These are phyloP conservation scores for Aplidium turbinatum DNA, from an alignment of 23 tunicate species.

Conservation along the genomic window DNA sequence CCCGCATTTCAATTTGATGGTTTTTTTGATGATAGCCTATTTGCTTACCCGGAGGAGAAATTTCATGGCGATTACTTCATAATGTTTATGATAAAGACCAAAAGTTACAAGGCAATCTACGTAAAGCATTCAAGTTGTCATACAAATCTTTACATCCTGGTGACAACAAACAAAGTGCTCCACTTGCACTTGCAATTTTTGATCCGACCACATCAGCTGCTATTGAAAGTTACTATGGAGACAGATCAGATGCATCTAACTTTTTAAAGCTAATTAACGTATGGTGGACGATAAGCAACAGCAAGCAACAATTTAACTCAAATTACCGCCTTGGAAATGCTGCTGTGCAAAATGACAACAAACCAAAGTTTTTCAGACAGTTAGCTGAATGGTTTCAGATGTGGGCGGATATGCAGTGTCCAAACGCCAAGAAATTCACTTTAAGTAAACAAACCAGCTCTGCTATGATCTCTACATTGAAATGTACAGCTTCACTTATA, in stretches of 20 bases:
- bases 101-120: conserved; percentile 1
- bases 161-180: conserved; percentile 8
- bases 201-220: conserved; percentile 15
- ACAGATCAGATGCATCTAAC: not conserved
- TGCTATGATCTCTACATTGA: not conserved
- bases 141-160: conserved; percentile 17
- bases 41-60: conserved; percentile 5
- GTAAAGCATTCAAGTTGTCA: conserved; percentile 2
- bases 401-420: not conserved
- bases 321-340: conserved; percentile 2
- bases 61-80: conserved; percentile 4
- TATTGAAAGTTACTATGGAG: conserved; percentile 8
- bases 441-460: not conserved
- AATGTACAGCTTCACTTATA: conserved; percentile 10
- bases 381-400: not conserved
- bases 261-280: conserved; percentile 3
- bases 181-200: conserved; percentile 6
- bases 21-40: not conserved
- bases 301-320: conserved; percentile 20
- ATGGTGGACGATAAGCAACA: conserved; percentile 6
- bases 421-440: not conserved
- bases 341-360: not conserved
- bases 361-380: conserved; percentile 7
- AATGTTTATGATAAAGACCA: conserved; percentile 18
- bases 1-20: not conserved